These are phyloP conservation scores for Zapus hudsonius DNA, from an alignment of 2,113 vertebrate genomes.

Conservation along the genomic window DNA sequence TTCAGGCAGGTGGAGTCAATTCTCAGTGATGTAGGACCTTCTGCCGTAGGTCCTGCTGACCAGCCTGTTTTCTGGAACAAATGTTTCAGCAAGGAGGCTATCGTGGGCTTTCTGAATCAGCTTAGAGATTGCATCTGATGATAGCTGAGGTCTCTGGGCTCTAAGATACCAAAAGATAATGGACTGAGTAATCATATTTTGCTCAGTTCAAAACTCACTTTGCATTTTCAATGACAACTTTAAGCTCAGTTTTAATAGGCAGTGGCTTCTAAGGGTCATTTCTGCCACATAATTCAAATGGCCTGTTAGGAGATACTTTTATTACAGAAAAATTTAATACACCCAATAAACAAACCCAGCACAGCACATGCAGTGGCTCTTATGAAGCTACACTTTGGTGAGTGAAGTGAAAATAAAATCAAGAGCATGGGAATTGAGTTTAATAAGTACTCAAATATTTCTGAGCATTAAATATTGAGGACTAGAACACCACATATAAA, in stretches of 20 bases:
- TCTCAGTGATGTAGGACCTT: neutral
- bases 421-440: neutral
- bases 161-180: constrained; percentile 34
- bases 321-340: constrained; percentile 40
- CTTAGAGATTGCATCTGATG: neutral
- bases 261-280: constrained; percentile 49
- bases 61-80: neutral
- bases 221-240: constrained; percentile 34
- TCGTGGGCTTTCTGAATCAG: neutral
- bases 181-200: constrained; percentile 30
- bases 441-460: neutral
- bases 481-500: neutral
- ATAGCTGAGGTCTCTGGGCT: neutral
- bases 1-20: neutral
- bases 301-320: constrained; percentile 32
- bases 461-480: constrained; percentile 27
- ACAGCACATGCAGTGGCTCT: neutral
- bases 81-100: too few species aligned
- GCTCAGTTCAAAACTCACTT: constrained; percentile 47
- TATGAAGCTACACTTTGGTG: constrained; percentile 13
- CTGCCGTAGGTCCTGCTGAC: neutral
- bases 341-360: neutral
- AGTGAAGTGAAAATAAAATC: constrained; percentile 47
- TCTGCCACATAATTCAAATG: constrained; percentile 45
- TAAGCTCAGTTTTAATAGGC: constrained; percentile 26